Evolutionary conservation across 92 coral and sea anemone genomes (phyloP), one percentile per base, ranked within the genome.

Genomic region (Umimayanthus chanpuru): DNA sequence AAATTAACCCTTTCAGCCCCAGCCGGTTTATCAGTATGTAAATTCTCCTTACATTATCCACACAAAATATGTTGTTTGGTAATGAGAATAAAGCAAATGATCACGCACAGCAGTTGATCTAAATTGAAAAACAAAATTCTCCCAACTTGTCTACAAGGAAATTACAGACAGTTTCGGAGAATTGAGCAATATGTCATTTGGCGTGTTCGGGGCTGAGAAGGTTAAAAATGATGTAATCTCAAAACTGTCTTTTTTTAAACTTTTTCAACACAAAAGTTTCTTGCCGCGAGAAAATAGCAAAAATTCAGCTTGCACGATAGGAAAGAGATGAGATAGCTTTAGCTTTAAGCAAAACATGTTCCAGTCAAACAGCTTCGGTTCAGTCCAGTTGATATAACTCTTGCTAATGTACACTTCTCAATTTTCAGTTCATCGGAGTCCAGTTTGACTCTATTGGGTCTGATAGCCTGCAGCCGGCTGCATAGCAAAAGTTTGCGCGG

Each of bases 401-500:
- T 78, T 78, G 64, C 49, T 18, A 81, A 81, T 81, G 56, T 83
- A 83, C 78, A 83, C 78, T 29, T 83, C 44, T 83, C 64, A 40
- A 73, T 47, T 28, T 44, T 71, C 29, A 44, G 65, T 83, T 82
- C 44, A 71, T 71, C 71, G 2, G 18, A 83, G 87, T 83, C 47
- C 67, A 83, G 67, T 6, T 26, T 5, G 21, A 83, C 76, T 82
- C 65, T 83, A 83, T 55, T 83, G 87, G 26, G 87, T 83, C 32
- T 68, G 87, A 55, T 83, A 83, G 47, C 87, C 87, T 41, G 87
- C 87, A 83, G 87, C 87, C 87, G 87, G 87, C 87, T 83, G 87
- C 87, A 83, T 83, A 66, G 87, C 87, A 36, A 67, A 83, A 26
- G 87, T 23, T 49, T 83, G 87, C 6, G 78, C 87, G 29, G 56